A percentile compares a stretch with the other conserved stretches of the same genome.
Conservation (phyloP, 2,888 invertebrate genomes). For the Aquatica leii region DNA sequence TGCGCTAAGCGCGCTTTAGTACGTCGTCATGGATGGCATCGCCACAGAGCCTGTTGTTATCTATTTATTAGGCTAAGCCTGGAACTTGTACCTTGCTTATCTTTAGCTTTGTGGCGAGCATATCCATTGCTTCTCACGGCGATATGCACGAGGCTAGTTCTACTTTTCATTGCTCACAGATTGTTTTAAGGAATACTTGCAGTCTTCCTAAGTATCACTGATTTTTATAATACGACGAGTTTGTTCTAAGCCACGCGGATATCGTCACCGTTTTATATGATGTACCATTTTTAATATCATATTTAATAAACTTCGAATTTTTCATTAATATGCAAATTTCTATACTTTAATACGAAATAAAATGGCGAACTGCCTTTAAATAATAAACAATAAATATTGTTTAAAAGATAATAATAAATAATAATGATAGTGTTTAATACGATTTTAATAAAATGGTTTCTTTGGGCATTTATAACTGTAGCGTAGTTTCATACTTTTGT, state of each 20-base stretch:
- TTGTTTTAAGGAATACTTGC: constrained; percentile 48
- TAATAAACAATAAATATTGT: constrained; percentile 58
- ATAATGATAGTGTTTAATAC: constrained; percentile 61
- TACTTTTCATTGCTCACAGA: constrained; percentile 48
- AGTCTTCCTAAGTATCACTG: constrained; percentile 50
- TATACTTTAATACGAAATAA: constrained; percentile 53
- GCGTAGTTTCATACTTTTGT: constrained; percentile 38
- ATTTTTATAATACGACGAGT: constrained; percentile 31
- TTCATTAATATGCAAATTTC: constrained; percentile 58
- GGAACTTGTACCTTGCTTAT: constrained; percentile 33
- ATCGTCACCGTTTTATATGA: constrained; percentile 59
- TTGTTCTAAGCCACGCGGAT: constrained; percentile 49
- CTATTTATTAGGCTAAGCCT: constrained; percentile 27
- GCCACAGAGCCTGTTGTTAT: constrained; percentile 41
- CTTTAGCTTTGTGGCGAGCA: constrained; percentile 41
- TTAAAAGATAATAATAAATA: constrained; percentile 57
- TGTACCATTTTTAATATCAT: constrained; percentile 61
- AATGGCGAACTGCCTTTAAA: constrained; percentile 50
- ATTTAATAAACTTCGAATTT: constrained; percentile 60
- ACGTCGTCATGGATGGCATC: constrained; percentile 40
- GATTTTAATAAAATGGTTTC: constrained; percentile 60
- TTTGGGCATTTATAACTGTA: constrained; percentile 58
- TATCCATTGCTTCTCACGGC: constrained; percentile 48
- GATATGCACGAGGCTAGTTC: constrained; percentile 52
- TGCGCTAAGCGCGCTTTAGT: constrained; percentile 53